Conservation (phyloP, 2,888 invertebrate species). For the Tillus elongatus region DNA sequence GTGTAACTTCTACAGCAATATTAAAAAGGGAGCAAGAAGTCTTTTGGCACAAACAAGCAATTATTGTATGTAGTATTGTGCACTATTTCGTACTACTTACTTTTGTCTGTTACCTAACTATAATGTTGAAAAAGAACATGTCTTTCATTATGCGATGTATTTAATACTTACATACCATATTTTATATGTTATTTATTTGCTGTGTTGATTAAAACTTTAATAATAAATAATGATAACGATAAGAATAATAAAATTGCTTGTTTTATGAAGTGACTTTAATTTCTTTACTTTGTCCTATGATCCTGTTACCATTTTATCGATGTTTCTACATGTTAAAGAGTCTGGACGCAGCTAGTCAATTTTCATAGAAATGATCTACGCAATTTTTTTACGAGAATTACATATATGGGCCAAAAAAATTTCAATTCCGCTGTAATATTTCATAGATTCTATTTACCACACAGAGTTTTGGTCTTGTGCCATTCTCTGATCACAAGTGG, state of each 20-base stretch:
- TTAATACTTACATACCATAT: slow-evolving; percentile 24
- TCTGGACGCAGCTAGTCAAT: too few relatives aligned
- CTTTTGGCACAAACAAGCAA: slow-evolving; percentile 31
- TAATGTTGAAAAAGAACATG: slow-evolving; percentile 17
- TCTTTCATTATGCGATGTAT: slow-evolving; percentile 25
- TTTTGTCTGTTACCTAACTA: slow-evolving; percentile 18
- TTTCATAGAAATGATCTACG: too few relatives aligned
- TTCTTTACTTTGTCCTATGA: too few relatives aligned
- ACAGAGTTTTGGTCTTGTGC: too few relatives aligned
- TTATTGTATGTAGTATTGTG: slow-evolving; percentile 22
- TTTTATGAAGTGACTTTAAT: slow-evolving; percentile 15
- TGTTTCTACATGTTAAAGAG: too few relatives aligned
- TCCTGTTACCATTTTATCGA: too few relatives aligned
- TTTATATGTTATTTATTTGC: slow-evolving; percentile 27
- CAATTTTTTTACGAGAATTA: too few relatives aligned
- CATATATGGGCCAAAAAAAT: too few relatives aligned
- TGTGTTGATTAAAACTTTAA: slow-evolving; percentile 23
- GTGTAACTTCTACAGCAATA: slow-evolving; percentile 30
- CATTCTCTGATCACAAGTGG: too few relatives aligned
- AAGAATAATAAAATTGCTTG: slow-evolving; percentile 27
- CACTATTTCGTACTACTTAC: slow-evolving; percentile 19
- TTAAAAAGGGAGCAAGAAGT: slow-evolving; percentile 29
- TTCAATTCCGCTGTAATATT: too few relatives aligned
- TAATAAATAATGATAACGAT: too few relatives aligned
- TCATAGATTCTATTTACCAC: too few relatives aligned